These are phyloP conservation scores for Eumacrocentrus americanus DNA, from an alignment of 2,888 invertebrate genomes.

Conservation along the genomic window DNA sequence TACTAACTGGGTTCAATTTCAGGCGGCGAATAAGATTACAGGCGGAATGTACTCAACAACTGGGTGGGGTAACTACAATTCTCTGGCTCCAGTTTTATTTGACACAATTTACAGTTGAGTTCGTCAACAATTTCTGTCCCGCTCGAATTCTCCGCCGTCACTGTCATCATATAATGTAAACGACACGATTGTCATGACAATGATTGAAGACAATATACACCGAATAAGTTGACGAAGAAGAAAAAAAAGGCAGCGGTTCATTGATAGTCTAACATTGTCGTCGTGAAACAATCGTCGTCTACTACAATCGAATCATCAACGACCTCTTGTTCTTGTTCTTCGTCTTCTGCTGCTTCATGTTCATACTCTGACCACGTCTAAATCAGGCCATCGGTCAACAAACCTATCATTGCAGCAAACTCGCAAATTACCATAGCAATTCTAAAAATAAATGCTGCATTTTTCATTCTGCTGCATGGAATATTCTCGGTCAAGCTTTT, in stretches of 20 bases:
- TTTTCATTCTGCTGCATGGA: neutral
- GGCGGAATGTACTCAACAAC: neutral
- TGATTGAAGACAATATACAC: slow-evolving; percentile 11
- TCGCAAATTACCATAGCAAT: slow-evolving; percentile 19
- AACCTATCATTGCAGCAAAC: slow-evolving; percentile 26
- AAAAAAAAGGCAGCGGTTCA: slow-evolving; percentile 16
- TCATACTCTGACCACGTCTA: neutral
- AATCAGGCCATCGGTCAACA: slow-evolving; percentile 29
- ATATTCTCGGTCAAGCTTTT: slow-evolving; percentile 8
- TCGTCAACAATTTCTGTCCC: slow-evolving; percentile 9
- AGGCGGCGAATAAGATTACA: neutral
- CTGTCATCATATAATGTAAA: slow-evolving; percentile 6
- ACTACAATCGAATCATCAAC: slow-evolving; percentile 24
- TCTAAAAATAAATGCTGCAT: slow-evolving; percentile 26
- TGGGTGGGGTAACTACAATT: neutral
- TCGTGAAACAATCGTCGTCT: slow-evolving; percentile 21
- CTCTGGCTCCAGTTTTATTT: slow-evolving; percentile 17
- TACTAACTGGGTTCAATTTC: neutral
- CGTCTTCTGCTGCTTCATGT: neutral
- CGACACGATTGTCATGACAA: slow-evolving; percentile 20
- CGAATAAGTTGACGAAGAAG: slow-evolving; percentile 2
- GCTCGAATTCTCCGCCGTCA: slow-evolving; percentile 4
- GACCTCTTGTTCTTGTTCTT: neutral
- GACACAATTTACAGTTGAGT: slow-evolving; percentile 17
- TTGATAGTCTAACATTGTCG: slow-evolving; percentile 21